Conservation (phyloP, 2,888 invertebrate species). For the Netelia melanura region DNA sequence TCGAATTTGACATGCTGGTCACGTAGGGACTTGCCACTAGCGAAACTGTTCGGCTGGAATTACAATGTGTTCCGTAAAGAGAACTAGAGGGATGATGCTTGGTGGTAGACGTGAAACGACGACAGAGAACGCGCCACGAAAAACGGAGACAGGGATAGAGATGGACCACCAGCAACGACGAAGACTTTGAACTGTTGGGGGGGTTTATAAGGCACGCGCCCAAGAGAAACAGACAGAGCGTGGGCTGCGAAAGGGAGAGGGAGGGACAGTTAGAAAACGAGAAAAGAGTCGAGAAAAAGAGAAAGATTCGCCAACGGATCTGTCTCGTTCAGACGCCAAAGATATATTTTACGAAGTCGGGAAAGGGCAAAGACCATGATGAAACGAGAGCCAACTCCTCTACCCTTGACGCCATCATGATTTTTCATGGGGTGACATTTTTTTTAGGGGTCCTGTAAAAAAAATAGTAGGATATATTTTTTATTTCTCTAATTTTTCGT, state of each 20-base stretch:
- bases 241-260: constrained; percentile 38
- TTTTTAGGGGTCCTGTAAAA: not conserved
- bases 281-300: constrained; percentile 38
- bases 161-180: constrained; percentile 33
- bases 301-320: constrained; percentile 53
- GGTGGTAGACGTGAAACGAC: constrained; percentile 53
- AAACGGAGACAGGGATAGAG: constrained; percentile 30
- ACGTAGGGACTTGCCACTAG: constrained; percentile 84
- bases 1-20: constrained; percentile 83
- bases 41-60: constrained; percentile 83
- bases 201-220: constrained; percentile 57
- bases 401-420: not conserved
- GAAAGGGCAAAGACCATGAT: constrained; percentile 29
- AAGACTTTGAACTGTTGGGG: constrained; percentile 34
- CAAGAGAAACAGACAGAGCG: constrained; percentile 28
- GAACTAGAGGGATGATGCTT: constrained; percentile 59
- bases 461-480: not conserved
- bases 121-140: constrained; percentile 52
- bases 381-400: constrained; percentile 26
- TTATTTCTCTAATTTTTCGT: no score
- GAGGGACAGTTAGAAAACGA: not conserved
- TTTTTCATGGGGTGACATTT: constrained; percentile 7
- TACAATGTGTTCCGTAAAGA: constrained; percentile 80
- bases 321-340: constrained; percentile 53
- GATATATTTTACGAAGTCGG: constrained; percentile 42